These are phyloP conservation scores for Dasyornis broadbenti DNA, from an alignment of 2,113 vertebrate genomes.

Conservation along the genomic window DNA sequence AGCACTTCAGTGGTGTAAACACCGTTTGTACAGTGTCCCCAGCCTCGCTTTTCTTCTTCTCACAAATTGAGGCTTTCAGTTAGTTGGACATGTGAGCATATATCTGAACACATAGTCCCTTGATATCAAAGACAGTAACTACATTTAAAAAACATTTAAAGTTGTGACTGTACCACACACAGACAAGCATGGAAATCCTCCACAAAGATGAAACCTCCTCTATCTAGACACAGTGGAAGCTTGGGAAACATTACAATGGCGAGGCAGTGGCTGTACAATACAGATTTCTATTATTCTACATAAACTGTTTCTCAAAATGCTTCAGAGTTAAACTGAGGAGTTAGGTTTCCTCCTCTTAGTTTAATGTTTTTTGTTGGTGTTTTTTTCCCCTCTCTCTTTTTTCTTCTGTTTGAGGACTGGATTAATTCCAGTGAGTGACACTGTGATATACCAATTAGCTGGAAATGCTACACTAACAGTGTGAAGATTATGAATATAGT, in stretches of 20 bases:
- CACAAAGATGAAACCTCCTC: slow-evolving; percentile 74
- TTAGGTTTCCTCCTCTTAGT: slow-evolving; percentile 53
- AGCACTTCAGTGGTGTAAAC: slow-evolving; percentile 85
- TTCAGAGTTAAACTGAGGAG: slow-evolving; percentile 54
- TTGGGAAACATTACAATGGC: slow-evolving; percentile 68
- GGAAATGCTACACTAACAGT: neutral
- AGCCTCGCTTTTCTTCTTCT: slow-evolving; percentile 80
- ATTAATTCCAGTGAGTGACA: slow-evolving; percentile 29
- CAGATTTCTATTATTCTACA: slow-evolving; percentile 65
- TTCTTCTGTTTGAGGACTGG: slow-evolving; percentile 18
- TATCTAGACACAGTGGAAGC: slow-evolving; percentile 69
- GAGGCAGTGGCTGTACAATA: slow-evolving; percentile 55
- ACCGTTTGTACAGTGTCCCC: slow-evolving; percentile 81
- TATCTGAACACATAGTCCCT: slow-evolving; percentile 78
- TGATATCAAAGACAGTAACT: slow-evolving; percentile 82
- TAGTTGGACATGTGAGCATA: slow-evolving; percentile 80
- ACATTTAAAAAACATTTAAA: slow-evolving; percentile 81
- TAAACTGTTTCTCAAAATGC: slow-evolving; percentile 58
- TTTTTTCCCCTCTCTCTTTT: neutral
- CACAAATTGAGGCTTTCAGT: slow-evolving; percentile 82
- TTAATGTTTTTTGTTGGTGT: slow-evolving; percentile 48
- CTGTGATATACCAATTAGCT: slow-evolving; percentile 14
- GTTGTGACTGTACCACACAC: slow-evolving; percentile 76
- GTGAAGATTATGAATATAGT: neutral
- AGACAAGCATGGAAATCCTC: slow-evolving; percentile 78